Evolutionary conservation across 2,113 vertebrate species (phyloP).

Genomic region (Anguilla rostrata): DNA sequence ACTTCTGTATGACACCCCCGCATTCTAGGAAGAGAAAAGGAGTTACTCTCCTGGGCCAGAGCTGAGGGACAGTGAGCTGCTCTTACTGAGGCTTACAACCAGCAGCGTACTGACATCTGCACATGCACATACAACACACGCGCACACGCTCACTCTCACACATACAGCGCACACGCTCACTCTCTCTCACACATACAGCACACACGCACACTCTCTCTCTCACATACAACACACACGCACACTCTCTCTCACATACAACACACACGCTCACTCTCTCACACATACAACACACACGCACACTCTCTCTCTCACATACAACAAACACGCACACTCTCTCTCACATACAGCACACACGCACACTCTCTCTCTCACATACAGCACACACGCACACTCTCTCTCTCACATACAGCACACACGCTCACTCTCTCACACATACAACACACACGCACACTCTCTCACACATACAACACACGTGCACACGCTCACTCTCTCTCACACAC

Average conservation of each 20-base stretch:
- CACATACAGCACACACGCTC: not conserved
- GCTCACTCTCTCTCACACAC: conserved; percentile 5
- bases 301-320: no score
- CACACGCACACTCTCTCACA: no score
- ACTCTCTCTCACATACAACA: not conserved
- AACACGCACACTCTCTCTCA: not conserved
- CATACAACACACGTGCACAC: not conserved
- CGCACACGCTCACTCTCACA: not conserved
- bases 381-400: not conserved
- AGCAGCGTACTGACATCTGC: conserved; percentile 26
- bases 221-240: not conserved
- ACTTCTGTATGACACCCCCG: conserved; percentile 81
- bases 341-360: not conserved
- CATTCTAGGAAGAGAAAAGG: conserved; percentile 72
- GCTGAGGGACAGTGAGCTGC: not conserved
- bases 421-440: not conserved
- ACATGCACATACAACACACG: conserved; percentile 31
- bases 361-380: not conserved
- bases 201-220: not conserved
- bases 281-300: no score
- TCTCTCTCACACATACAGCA: not conserved
- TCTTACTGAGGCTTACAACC: not conserved
- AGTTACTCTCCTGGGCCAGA: not conserved
- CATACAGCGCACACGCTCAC: no score
- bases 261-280: no score